Evolutionary conservation across 1,140 invertebrate species (phyloP).

Genomic region (Trigoniulus corallinus): DNA sequence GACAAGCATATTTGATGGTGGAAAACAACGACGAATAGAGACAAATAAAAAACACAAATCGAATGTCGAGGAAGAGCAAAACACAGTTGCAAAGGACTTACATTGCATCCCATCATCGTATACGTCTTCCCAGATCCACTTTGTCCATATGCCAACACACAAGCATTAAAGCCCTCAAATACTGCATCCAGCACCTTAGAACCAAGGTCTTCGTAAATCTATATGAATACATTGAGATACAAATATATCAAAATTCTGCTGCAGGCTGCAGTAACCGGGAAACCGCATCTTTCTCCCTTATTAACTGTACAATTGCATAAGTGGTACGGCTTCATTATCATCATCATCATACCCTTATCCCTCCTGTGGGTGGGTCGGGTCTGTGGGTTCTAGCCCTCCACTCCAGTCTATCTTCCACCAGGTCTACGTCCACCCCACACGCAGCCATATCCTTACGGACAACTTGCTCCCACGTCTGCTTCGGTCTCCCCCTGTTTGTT

Average conservation of each 20-base stretch:
- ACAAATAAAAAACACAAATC: not conserved
- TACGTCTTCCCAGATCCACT: slow-evolving; percentile 61
- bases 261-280: not conserved
- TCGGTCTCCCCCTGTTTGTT: too few species aligned
- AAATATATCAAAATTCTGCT: not conserved
- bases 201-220: slow-evolving; percentile 49
- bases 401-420: too few species aligned
- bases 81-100: slow-evolving; percentile 11
- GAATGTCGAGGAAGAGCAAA: not conserved
- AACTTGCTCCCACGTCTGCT: too few species aligned
- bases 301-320: too few species aligned
- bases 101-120: slow-evolving; percentile 49
- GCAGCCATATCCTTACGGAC: too few species aligned
- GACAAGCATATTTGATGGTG: too few species aligned
- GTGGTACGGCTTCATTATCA: slow-evolving; percentile 12
- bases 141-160: slow-evolving; percentile 58
- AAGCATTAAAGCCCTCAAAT: slow-evolving; percentile 38
- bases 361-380: too few species aligned
- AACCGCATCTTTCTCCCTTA: not conserved
- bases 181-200: slow-evolving; percentile 35
- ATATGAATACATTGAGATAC: slow-evolving; percentile 9
- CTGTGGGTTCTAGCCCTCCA: too few species aligned
- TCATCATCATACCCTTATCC: not conserved
- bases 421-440: too few species aligned
- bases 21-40: too few species aligned